Conservation (phyloP, 1,140 invertebrate species). For the Bombus polaris region DNA sequence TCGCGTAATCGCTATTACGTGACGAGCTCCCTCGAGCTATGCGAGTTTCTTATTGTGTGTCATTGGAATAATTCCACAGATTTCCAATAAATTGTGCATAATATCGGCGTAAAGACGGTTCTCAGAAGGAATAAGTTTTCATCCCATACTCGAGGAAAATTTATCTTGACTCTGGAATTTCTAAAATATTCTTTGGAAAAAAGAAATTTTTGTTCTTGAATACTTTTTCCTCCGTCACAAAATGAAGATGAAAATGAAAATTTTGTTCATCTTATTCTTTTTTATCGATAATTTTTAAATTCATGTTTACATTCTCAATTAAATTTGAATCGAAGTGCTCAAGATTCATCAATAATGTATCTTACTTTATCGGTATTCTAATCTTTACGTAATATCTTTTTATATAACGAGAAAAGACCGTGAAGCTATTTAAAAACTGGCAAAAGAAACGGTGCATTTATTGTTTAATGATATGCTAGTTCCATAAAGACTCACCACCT, state of each 20-base stretch:
- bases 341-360: too few relatives aligned
- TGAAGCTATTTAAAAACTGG: too few relatives aligned
- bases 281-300: background rate
- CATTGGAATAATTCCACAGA: slow-evolving; percentile 11
- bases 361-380: too few relatives aligned
- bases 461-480: too few relatives aligned
- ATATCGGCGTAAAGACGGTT: background rate
- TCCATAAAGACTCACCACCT: too few relatives aligned
- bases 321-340: too few relatives aligned
- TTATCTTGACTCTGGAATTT: background rate
- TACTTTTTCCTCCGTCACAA: background rate
- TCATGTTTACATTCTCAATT: background rate
- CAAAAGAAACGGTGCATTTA: too few relatives aligned
- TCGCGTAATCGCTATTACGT: slow-evolving; percentile 50
- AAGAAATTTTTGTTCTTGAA: background rate
- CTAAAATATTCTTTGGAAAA: background rate
- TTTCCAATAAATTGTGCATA: background rate
- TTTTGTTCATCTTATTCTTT: background rate
- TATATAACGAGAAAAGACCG: too few relatives aligned
- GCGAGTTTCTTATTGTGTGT: background rate
- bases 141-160: background rate
- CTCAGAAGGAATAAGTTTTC: background rate
- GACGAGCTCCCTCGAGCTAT: slow-evolving; percentile 9
- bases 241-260: background rate
- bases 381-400: too few relatives aligned